Evolutionary conservation across 2,888 invertebrate species (phyloP).

Genomic region (Acholoe squamosa): DNA sequence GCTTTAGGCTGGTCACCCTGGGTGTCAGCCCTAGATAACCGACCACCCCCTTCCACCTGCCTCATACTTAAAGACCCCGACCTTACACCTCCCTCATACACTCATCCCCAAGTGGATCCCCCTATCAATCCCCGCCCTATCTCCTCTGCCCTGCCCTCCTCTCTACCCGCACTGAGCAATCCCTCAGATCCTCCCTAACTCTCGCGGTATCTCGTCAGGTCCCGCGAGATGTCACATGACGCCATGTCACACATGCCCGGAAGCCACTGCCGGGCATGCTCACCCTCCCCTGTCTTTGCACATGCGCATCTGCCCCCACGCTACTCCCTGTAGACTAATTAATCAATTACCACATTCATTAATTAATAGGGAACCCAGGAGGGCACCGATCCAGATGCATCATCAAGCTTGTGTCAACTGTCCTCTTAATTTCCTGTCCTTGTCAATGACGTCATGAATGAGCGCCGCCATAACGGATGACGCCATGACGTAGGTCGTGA

Average conservation of each 20-base stretch:
- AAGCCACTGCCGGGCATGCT: too few species aligned
- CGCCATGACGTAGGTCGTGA: not conserved
- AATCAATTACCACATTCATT: not conserved
- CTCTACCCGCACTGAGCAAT: not conserved
- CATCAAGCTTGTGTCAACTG: not conserved
- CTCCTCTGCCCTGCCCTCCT: not conserved
- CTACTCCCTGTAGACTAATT: not conserved
- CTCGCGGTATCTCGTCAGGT: too few species aligned
- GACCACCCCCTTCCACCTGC: not conserved
- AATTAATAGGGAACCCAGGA: not conserved
- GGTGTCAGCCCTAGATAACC: not conserved
- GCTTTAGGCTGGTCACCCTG: too few species aligned
- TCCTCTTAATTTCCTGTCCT: constrained; percentile 44
- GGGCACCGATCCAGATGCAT: constrained; percentile 6
- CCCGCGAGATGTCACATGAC: too few species aligned
- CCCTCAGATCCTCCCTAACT: too few species aligned
- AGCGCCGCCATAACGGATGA: not conserved
- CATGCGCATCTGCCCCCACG: not conserved
- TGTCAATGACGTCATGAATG: constrained; percentile 14
- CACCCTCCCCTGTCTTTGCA: not conserved
- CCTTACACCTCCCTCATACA: not conserved
- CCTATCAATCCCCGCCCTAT: not conserved
- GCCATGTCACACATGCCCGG: too few species aligned
- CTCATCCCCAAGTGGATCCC: not conserved
- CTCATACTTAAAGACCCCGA: not conserved